Percentiles rank a stretch among this genome's conserved stretches.
Evolutionary conservation across 2,113 vertebrate genomes (phyloP).

Genomic region (Aspiorhynchus laticeps): DNA sequence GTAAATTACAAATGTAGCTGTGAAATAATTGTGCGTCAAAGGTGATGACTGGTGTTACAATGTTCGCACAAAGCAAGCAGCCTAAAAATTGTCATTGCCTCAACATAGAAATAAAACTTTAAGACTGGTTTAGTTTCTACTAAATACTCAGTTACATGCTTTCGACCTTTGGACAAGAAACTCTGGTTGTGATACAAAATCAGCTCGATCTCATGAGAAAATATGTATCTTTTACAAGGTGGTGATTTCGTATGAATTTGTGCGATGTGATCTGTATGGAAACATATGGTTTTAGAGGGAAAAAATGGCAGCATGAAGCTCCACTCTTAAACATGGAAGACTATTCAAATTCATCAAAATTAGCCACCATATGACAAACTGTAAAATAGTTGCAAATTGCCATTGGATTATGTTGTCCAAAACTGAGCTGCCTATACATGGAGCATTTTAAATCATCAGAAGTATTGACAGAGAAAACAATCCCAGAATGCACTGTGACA

Average conservation of each 20-base stretch:
- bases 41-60: not conserved
- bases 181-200: not conserved
- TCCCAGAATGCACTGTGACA: not conserved
- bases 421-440: not conserved
- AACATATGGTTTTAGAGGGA: not conserved
- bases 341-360: not conserved
- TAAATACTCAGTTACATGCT: conserved; percentile 3
- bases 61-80: not conserved
- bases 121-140: not conserved
- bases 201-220: not conserved
- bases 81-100: not conserved
- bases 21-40: not conserved
- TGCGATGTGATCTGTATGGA: not conserved
- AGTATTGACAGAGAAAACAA: not conserved
- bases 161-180: not conserved
- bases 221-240: not conserved
- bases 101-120: conserved; percentile 14
- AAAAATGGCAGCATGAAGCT: not conserved
- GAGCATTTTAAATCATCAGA: not conserved
- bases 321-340: not conserved
- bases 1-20: not conserved
- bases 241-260: not conserved
- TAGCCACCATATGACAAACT: not conserved
- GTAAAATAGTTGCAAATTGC: not conserved
- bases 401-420: not conserved